Evolutionary conservation across 2,888 invertebrate genomes (phyloP), one percentile per base, ranked within the genome.

Genomic region (Apamea crenata): DNA sequence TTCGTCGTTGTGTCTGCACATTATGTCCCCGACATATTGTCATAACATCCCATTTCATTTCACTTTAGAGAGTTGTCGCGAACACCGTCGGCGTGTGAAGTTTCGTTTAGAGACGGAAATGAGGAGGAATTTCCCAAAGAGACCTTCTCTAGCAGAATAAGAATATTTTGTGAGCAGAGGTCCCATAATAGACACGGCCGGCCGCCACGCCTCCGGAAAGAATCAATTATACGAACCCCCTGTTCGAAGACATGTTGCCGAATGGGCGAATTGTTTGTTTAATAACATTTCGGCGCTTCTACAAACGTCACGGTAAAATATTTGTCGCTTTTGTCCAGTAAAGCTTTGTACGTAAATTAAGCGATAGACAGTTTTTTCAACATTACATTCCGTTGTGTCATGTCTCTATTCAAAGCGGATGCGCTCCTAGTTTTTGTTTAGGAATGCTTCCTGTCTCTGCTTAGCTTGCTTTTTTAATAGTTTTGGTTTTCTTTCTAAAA

Each of bases 181-280:
- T 89, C 90, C 88, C 90, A 96, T 95, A 96, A 96, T 94, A 92
- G 94, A 88, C 87, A 83, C 91, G 90, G 90, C 91, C 90, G 91
- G 89, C 90, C 91, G 92, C 93, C 91, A 93, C 96, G 95, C 96
- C 96, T 86, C 96, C 96, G 97, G 96, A 96, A 96, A 96, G 95
- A 97, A 96, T 96, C 97, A 96, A 96, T 97, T 96, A 96, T 95
- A 95, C 93, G 92, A 92, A 90, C 93, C 94, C 93, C 93, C 92
- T 76, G 93, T 93, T 93, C 92, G 92, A 92, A 95, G 94, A 95
- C 94, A 95, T 95, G 94, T 94, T 92, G 92, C 93, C 94, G 94
- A 96, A 96, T 96, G 95, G 96, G 96, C 96, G 96, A 96, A 96
- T 95, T 96, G 96, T 97, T 97, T 97, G 96, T 97, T 96, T 96